Base-by-base conservation (phyloP, 2,888 invertebrate species). In the Myopa testacea region DNA sequence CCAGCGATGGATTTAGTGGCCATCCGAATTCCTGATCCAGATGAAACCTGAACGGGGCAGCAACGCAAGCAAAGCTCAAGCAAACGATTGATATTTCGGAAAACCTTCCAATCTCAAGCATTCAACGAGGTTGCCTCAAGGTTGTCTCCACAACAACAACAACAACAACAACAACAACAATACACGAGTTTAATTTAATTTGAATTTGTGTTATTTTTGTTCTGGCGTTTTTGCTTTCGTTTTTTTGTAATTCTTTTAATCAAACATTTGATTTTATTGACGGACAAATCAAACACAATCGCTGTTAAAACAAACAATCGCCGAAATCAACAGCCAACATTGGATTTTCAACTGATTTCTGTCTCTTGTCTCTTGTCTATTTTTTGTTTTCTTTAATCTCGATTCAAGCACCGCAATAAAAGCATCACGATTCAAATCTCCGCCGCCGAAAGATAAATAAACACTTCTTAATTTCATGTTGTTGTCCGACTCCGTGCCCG, bases 321-420 rank as follows among this genome's bases (percentile, higher is more conserved):
- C 14, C 34, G 40, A 77, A 38, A 77, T 79, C 70, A 80, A 78
- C 75, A 80, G 77, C 78, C 45, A 38, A 63, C 78, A 79, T 19
- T 26, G 62, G 50, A 50, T 77, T 71, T 37, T 38, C 26, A 26
- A 26, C 19, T 62, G 8, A 4, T 26, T 45, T 45, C 45, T 16
- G 50, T 37, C 37, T 38, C 8, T 65, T 65, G 37, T 65, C 12
- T 37, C 4, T 38, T 37, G 16, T n/a, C 1, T 19, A 2, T 62
- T 26, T 55, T 34, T 37, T 40, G 50, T 69, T 12, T 76, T 72
- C 69, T 75, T 73, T 69, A 78, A 78, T 76, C 19, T 7, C n/a
- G 6, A 19, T 71, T 19, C 52, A 40, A 74, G 16, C n/a, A 52
- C 63, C 55, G 26, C 69, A 74, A 74, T 55, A 71, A 68, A 68